A percentile compares a stretch with the other conserved stretches of the same genome.
Evolutionary conservation across 2,888 invertebrate genomes (phyloP).

Genomic region (Heterodera filipjevi): DNA sequence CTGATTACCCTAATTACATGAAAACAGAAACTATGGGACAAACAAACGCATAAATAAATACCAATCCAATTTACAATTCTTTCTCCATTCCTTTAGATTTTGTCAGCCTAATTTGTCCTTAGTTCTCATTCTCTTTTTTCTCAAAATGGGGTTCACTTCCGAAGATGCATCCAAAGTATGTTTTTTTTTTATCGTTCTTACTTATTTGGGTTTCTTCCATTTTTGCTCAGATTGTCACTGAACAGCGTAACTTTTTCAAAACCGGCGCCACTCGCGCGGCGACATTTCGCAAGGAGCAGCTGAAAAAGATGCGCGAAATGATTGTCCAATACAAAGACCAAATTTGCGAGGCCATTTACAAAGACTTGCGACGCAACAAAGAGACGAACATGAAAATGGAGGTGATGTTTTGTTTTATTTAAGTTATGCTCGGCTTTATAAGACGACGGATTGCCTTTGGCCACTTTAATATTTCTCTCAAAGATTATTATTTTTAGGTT

Average conservation of each 20-base stretch:
- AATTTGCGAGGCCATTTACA: constrained; percentile 51
- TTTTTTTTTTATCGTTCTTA: not conserved
- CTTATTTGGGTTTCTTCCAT: not conserved
- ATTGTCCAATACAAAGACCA: constrained; percentile 44
- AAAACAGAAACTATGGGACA: not conserved
- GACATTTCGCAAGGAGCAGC: constrained; percentile 71
- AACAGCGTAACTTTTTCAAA: constrained; percentile 53
- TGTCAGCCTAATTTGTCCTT: not conserved
- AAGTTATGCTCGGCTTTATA: too few relatives aligned
- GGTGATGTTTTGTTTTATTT: constrained; percentile 26
- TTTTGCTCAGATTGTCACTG: constrained; percentile 18
- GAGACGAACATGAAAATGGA: constrained; percentile 45
- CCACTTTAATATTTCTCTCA: not conserved
- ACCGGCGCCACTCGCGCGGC: constrained; percentile 74
- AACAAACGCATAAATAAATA: not conserved
- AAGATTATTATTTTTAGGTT: not conserved
- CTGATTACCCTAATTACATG: not conserved
- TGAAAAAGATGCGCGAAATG: constrained; percentile 46
- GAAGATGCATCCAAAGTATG: not conserved
- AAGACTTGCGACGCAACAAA: constrained; percentile 47
- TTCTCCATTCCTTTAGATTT: not conserved
- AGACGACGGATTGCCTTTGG: too few relatives aligned
- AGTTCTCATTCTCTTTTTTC: not conserved
- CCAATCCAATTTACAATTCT: not conserved
- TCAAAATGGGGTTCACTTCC: not conserved